These are phyloP conservation scores for Molanna angustata DNA, from an alignment of 2,888 invertebrate species.

Conservation along the genomic window DNA sequence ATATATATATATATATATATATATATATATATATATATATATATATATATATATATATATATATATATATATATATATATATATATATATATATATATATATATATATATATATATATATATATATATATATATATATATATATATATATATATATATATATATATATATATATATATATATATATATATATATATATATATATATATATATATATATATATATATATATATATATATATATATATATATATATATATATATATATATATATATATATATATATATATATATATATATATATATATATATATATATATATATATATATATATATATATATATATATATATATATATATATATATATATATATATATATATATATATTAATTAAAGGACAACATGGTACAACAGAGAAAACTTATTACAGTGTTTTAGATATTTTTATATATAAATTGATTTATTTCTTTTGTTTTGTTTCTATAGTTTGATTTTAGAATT, in stretches of 20 bases:
- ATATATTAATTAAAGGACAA: too few species aligned
- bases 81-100: neutral
- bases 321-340: neutral
- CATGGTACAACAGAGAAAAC: too few species aligned
- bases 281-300: neutral
- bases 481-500: too few species aligned
- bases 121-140: neutral
- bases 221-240: neutral
- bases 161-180: neutral
- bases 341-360: neutral
- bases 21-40: neutral
- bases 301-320: neutral
- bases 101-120: neutral
- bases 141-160: neutral
- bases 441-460: too few species aligned
- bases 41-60: constrained; percentile 5
- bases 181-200: neutral
- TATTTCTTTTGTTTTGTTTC: too few species aligned
- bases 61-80: constrained; percentile 4
- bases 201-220: neutral
- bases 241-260: neutral
- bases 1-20: constrained; percentile 1
- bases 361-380: neutral
- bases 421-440: too few species aligned
- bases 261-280: neutral